Percentiles rank a stretch among this genome's conserved stretches.
phyloP scores from a whole-genome alignment of 2,113 vertebrate genomes.

The Sphaerodactylus townsendi region DNA sequence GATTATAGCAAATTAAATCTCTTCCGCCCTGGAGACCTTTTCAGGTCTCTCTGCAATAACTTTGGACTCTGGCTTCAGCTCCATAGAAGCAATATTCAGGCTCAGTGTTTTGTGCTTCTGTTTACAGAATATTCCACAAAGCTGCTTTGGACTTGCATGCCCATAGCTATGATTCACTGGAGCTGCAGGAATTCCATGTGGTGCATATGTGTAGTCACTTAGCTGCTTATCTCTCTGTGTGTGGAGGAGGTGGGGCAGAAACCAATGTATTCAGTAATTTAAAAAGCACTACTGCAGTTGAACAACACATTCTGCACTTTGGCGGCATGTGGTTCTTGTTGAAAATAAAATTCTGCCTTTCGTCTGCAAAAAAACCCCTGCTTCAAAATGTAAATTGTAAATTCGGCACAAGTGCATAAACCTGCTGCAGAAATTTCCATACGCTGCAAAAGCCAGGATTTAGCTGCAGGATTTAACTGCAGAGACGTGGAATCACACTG shows the following conservation, averaged over 20 bases:
- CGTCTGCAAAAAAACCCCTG: neutral
- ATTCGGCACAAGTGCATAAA: neutral
- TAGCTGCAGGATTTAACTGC: conserved; percentile 25
- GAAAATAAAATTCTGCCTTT: neutral
- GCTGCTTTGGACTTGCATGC: neutral
- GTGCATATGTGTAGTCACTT: neutral
- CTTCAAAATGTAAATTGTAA: too few species aligned
- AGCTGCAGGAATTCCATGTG: neutral
- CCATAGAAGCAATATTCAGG: neutral
- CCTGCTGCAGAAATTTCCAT: conserved; percentile 30
- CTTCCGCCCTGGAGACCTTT: neutral
- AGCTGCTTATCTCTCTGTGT: neutral
- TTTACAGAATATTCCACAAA: neutral
- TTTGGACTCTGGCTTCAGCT: neutral
- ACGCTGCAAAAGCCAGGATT: neutral
- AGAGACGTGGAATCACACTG: neutral
- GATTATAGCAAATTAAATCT: conserved; percentile 30
- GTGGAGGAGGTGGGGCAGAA: neutral
- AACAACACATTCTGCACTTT: neutral
- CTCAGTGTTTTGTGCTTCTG: conserved; percentile 1
- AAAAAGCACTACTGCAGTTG: neutral
- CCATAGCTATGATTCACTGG: neutral
- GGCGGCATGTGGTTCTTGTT: neutral
- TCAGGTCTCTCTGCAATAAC: neutral
- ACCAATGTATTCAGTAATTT: neutral